A percentile compares a stretch with the other conserved stretches of the same genome.
Conservation (phyloP, 2,888 invertebrate species). For the Temnothorax ravouxi region DNA sequence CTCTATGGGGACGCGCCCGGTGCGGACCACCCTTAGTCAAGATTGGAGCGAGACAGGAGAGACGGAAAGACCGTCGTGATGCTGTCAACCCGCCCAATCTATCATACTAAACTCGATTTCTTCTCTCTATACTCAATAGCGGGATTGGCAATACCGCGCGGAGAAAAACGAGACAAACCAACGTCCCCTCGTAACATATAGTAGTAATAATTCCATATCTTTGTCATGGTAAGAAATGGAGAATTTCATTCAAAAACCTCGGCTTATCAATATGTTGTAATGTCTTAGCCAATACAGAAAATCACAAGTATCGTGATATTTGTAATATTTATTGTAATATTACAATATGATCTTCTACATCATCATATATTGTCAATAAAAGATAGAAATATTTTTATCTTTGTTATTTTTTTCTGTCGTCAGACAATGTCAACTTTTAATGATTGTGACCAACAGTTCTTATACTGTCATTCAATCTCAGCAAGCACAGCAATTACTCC, state of each 20-base stretch:
- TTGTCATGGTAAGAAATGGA: slow-evolving; percentile 45
- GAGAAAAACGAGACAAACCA: slow-evolving; percentile 70
- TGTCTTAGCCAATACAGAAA: neutral
- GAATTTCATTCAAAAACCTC: neutral
- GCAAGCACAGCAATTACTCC: neutral
- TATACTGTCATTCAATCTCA: neutral
- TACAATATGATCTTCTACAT: neutral
- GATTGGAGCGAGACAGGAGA: slow-evolving; percentile 53
- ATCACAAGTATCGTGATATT: neutral
- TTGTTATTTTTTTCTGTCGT: neutral
- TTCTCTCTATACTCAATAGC: slow-evolving; percentile 81
- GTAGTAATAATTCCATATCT: slow-evolving; percentile 61
- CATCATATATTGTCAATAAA: neutral
- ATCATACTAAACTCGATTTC: slow-evolving; percentile 85
- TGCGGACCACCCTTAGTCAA: slow-evolving; percentile 78
- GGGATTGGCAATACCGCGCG: slow-evolving; percentile 74
- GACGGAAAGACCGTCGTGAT: slow-evolving; percentile 69
- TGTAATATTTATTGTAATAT: slow-evolving; percentile 1
- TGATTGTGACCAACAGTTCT: neutral
- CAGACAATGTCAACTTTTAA: neutral
- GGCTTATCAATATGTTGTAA: neutral
- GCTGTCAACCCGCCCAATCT: slow-evolving; percentile 84
- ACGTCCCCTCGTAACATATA: slow-evolving; percentile 49
- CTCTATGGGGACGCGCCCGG: slow-evolving; percentile 71
- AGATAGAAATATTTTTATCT: neutral